phyloP scores from a whole-genome alignment of 2,888 invertebrate genomes.

The Meliscaeva auricollis region DNA sequence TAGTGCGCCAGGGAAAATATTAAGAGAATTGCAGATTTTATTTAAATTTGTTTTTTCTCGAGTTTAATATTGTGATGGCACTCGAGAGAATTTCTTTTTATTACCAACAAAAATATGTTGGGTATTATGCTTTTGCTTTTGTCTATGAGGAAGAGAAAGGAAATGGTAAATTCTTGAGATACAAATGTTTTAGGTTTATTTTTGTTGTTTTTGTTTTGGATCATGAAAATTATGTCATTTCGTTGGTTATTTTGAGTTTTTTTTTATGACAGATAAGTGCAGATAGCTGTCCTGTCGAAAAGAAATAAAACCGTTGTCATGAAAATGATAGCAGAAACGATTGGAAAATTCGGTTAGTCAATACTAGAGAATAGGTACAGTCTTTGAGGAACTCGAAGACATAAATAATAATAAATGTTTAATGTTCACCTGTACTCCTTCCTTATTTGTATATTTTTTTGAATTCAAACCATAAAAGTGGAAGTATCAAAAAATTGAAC shows the following conservation, averaged over 20 bases:
- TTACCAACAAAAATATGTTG: constrained; percentile 1
- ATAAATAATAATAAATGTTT: too few species aligned
- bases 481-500: too few species aligned
- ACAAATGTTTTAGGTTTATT: not conserved
- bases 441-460: too few species aligned
- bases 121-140: not conserved
- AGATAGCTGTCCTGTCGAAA: too few species aligned
- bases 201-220: not conserved
- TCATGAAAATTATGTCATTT: not conserved
- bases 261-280: not conserved
- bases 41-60: constrained; percentile 64
- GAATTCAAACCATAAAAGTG: too few species aligned
- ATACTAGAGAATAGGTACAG: too few species aligned
- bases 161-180: constrained; percentile 1
- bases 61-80: constrained; percentile 27
- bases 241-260: not conserved
- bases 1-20: constrained; percentile 46
- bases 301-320: not conserved
- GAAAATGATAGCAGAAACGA: not conserved
- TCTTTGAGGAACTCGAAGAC: too few species aligned
- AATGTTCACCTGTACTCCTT: too few species aligned
- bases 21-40: constrained; percentile 64
- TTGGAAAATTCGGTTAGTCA: too few species aligned
- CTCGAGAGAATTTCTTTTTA: constrained; percentile 28
- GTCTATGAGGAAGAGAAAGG: not conserved